These are phyloP conservation scores for Hapalemur alaotrensis DNA, from an alignment of 2,797 vertebrate species.

Conservation along the genomic window DNA sequence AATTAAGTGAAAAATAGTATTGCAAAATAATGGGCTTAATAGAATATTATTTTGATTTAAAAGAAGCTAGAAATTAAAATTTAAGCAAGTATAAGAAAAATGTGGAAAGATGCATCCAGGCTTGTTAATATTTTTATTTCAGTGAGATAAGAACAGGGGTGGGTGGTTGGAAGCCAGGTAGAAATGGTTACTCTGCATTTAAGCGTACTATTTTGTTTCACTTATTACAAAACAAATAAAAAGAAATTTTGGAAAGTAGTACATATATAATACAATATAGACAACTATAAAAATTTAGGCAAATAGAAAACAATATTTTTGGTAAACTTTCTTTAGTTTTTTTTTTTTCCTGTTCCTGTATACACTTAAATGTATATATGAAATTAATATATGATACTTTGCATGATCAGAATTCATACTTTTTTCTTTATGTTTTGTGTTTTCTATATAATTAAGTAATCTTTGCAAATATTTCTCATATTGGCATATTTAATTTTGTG, in stretches of 20 bases:
- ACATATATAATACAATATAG: neutral
- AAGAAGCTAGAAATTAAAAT: neutral
- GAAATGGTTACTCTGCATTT: neutral
- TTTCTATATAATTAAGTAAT: neutral
- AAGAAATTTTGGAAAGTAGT: neutral
- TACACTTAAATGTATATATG: neutral
- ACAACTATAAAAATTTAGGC: neutral
- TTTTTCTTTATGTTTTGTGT: neutral
- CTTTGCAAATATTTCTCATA: neutral
- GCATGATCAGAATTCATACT: neutral
- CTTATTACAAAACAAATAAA: neutral
- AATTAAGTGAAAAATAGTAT: neutral
- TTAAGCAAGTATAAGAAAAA: neutral
- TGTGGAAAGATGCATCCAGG: neutral
- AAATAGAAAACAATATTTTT: neutral
- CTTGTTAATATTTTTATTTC: neutral
- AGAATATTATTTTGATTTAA: neutral
- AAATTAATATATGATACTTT: neutral
- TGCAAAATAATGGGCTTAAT: neutral
- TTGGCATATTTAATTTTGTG: neutral
- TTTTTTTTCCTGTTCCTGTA: neutral
- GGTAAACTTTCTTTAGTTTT: neutral
- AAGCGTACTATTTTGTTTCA: neutral
- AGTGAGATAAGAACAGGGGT: neutral
- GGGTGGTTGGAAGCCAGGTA: too few species aligned